Conservation (phyloP, 2,888 invertebrate species). For the Phasia obesa region DNA sequence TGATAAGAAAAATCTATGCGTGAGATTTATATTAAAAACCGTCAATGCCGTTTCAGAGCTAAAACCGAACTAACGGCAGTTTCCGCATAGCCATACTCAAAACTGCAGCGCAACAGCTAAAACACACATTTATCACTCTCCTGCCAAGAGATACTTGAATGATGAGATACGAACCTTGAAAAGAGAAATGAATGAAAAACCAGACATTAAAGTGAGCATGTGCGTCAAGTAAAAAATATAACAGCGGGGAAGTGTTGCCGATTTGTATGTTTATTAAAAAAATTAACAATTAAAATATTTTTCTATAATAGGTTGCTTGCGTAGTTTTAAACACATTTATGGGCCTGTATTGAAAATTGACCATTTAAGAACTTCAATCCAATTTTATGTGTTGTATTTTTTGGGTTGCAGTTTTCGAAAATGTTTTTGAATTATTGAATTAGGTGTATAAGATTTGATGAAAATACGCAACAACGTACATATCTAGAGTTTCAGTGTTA, state of each 20-base stretch:
- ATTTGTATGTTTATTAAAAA: background rate
- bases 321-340: too few species aligned
- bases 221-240: slow-evolving; percentile 45
- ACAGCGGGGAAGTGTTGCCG: background rate
- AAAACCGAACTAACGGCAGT: slow-evolving; percentile 79
- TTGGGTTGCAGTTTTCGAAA: too few species aligned
- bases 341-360: too few species aligned
- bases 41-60: slow-evolving; percentile 80
- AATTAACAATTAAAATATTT: too few species aligned
- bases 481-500: too few species aligned
- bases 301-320: too few species aligned
- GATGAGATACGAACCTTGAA: too few species aligned
- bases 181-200: background rate
- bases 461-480: too few species aligned
- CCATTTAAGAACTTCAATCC: too few species aligned
- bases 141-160: slow-evolving; percentile 21
- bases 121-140: slow-evolving; percentile 53
- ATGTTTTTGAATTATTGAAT: too few species aligned
- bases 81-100: slow-evolving; percentile 69
- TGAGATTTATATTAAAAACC: slow-evolving; percentile 68
- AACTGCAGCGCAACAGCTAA: slow-evolving; percentile 69
- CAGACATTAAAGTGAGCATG: slow-evolving; percentile 54
- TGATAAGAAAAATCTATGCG: slow-evolving; percentile 42
- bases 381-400: too few species aligned
- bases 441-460: too few species aligned